Base-by-base conservation (phyloP, 2,797 vertebrate genomes). In the Furcifer pardalis region DNA sequence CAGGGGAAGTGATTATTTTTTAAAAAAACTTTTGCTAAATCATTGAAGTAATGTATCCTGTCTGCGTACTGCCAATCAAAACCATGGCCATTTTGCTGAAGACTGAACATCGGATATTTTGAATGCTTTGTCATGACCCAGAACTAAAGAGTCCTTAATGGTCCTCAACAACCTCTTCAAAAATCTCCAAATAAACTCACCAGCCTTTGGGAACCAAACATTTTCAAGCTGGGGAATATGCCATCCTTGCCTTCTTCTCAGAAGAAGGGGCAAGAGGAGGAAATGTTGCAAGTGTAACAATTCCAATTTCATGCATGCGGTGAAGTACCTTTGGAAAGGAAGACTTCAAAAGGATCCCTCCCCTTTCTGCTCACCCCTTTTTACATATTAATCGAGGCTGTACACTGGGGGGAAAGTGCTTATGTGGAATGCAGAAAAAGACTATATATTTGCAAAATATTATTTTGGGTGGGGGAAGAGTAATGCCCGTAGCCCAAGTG, bases 361-460 rank as follows among this genome's bases (percentile, higher is more conserved):
- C 80, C 86, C 73, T 40, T 79, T 30, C 62, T 21, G 17, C 19
- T 12, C 42, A 49, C 74, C 79, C 81, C 87, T 65, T 8, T 25
- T 56, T 76, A 81, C 86, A 12, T 32, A 44, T 82, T 85, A 80
- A 60, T 13, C 12, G 78, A 80, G 84, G 77, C 35, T 88, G 79
- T 1, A 30, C 8, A 89, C 76, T 69, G 21, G 52, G 10, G 7
- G n/a, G 4, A 35, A 69, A 68, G 74, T 1, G 76, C 77, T 71
- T 1, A 46, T 77, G 72, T 88, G 87, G 62, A 52, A 2, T 2
- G 30, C 7, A 2, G 42, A 13, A 46, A 79, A 37, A 89, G 77
- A 94, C 84, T 19, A 0, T 65, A 87, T 68, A 86, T 93, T 93
- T 21, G 84, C 78, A 68, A 91, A 17, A 56, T 56, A 56, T 15